These are phyloP conservation scores for Heliconius erato DNA, from an alignment of 2,888 invertebrate species.

Conservation along the genomic window DNA sequence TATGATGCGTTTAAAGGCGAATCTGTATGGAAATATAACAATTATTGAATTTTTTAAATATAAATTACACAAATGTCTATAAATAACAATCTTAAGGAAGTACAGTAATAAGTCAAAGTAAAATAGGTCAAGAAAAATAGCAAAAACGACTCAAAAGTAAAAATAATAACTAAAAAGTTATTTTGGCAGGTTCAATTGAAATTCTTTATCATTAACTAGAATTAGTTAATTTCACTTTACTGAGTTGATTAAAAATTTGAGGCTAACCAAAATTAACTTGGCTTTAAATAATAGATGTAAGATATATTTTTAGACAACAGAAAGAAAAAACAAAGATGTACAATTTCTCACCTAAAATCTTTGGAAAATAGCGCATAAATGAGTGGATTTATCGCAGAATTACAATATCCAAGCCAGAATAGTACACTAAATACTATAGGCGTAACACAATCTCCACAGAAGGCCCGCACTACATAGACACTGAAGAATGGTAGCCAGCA, in stretches of 20 bases:
- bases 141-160: not conserved
- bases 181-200: not conserved
- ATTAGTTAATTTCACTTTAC: no score
- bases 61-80: no score
- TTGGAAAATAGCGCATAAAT: slow-evolving; percentile 98
- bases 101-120: no score
- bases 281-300: not conserved
- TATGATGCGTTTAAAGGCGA: slow-evolving; percentile 96
- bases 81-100: no score
- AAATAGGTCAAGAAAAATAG: no score
- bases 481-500: slow-evolving; percentile 99
- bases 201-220: not conserved
- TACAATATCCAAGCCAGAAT: slow-evolving; percentile 99
- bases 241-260: no score
- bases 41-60: no score
- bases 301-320: not conserved
- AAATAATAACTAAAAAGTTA: not conserved
- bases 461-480: slow-evolving; percentile 95
- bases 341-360: slow-evolving; percentile 88
- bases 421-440: slow-evolving; percentile 94
- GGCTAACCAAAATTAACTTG: not conserved
- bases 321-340: no score
- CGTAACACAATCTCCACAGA: slow-evolving; percentile 94
- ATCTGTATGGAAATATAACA: slow-evolving; percentile 80
- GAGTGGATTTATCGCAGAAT: slow-evolving; percentile 97